Percentiles rank a stretch among this genome's conserved stretches.
These are phyloP conservation scores for Peromyscus californicus DNA, from an alignment of 2,113 vertebrate species.

Conservation along the genomic window DNA sequence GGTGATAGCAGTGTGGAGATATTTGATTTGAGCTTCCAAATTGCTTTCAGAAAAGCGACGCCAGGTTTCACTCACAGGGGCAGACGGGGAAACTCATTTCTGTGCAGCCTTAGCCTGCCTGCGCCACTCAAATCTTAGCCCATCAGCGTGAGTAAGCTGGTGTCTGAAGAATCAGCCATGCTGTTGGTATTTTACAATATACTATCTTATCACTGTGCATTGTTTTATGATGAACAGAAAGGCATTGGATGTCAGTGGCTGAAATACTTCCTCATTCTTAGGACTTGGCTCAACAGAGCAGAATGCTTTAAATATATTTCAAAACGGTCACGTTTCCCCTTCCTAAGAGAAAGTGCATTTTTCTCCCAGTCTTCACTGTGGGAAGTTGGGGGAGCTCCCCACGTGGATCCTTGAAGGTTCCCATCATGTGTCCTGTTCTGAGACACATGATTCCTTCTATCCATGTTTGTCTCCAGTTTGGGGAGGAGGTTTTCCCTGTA, in stretches of 20 bases:
- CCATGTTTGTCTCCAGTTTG: background rate
- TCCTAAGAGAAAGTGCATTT: background rate
- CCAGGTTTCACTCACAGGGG: background rate
- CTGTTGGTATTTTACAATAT: conserved; percentile 28
- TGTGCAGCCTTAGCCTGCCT: background rate
- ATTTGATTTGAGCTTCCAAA: conserved; percentile 16
- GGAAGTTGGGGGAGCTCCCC: background rate
- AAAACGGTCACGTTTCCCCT: background rate
- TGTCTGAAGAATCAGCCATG: conserved; percentile 13
- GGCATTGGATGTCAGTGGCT: background rate
- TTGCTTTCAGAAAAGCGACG: background rate
- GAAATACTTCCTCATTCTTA: background rate
- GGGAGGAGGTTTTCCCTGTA: background rate
- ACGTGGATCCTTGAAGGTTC: accelerated
- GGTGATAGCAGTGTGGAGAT: background rate
- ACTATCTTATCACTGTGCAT: background rate
- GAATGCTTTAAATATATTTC: background rate
- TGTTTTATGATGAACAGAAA: background rate
- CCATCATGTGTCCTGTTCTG: background rate
- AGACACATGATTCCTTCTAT: background rate
- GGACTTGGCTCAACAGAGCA: background rate
- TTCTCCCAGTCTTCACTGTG: background rate
- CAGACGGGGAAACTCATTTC: background rate
- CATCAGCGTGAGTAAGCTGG: background rate
- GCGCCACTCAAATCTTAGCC: background rate